A percentile compares a stretch with the other conserved stretches of the same genome.
Evolutionary conservation across 2,888 invertebrate genomes (phyloP).

Genomic region (Trissoscelio sp.): DNA sequence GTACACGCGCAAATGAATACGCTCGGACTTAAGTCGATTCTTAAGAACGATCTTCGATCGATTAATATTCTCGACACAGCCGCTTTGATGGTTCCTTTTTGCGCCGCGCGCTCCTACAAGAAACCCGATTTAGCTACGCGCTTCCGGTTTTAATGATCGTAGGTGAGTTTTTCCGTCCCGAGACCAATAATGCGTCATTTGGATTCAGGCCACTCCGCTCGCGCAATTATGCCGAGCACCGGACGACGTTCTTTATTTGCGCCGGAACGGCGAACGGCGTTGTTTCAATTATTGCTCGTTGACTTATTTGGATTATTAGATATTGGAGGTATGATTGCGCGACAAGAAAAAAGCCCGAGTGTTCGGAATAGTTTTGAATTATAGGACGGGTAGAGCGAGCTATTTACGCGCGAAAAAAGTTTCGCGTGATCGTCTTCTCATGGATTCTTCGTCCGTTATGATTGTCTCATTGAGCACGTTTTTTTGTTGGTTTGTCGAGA

Average conservation of each 20-base stretch:
- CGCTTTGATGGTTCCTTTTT: conserved; percentile 52
- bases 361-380: conserved; percentile 47
- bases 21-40: conserved; percentile 43
- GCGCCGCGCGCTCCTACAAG: conserved; percentile 18
- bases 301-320: conserved; percentile 58
- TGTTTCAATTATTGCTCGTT: conserved; percentile 50
- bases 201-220: conserved; percentile 36
- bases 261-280: conserved; percentile 34
- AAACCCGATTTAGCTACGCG: conserved; percentile 40
- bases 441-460: conserved; percentile 33
- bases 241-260: conserved; percentile 53
- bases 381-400: conserved; percentile 21
- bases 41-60: conserved; percentile 18
- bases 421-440: conserved; percentile 21
- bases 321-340: conserved; percentile 44
- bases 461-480: conserved; percentile 35
- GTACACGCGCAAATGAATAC: conserved; percentile 30
- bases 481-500: conserved; percentile 30
- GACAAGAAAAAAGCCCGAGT: conserved; percentile 22
- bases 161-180: conserved; percentile 45
- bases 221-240: conserved; percentile 47
- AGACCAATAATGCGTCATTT: conserved; percentile 54
- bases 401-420: conserved; percentile 20
- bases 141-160: conserved; percentile 52
- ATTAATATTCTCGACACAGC: conserved; percentile 54